A percentile compares a stretch with the other conserved stretches of the same genome.
Evolutionary conservation across 2,113 vertebrate species (phyloP).

Genomic region (Uria aalge): DNA sequence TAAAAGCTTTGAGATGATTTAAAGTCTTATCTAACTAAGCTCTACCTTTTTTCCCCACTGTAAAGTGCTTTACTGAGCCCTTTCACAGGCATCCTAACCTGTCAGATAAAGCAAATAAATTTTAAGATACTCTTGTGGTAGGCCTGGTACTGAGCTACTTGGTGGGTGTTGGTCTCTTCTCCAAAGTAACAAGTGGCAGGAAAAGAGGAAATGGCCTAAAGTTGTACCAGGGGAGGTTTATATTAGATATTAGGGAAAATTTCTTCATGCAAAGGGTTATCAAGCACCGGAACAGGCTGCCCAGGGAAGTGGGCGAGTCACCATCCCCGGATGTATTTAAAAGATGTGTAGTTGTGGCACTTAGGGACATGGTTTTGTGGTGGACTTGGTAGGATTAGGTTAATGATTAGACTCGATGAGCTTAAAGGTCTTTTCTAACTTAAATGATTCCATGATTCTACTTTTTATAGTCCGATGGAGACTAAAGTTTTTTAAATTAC

Average conservation of each 20-base stretch:
- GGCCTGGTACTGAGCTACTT: background rate
- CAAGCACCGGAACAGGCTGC: background rate
- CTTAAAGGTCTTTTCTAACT: background rate
- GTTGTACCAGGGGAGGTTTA: background rate
- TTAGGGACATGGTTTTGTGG: background rate
- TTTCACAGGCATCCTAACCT: background rate
- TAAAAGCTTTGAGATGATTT: background rate
- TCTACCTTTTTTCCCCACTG: background rate
- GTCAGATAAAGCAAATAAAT: background rate
- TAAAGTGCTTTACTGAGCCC: background rate
- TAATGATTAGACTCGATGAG: background rate
- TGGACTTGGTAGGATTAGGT: background rate
- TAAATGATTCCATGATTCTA: background rate
- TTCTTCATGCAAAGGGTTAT: background rate
- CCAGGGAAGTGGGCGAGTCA: background rate
- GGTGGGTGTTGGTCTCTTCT: background rate
- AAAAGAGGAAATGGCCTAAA: background rate
- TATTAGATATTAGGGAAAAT: background rate
- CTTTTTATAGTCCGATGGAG: background rate
- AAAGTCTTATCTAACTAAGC: background rate
- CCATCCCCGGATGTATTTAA: background rate
- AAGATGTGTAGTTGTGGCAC: background rate
- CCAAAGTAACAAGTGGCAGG: background rate
- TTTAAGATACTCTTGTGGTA: background rate
- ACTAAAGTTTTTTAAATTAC: background rate